Percentiles rank a stretch among this genome's conserved stretches.
Conservation (phyloP, 2,797 vertebrate genomes). For the Loriculus beryllinus region DNA sequence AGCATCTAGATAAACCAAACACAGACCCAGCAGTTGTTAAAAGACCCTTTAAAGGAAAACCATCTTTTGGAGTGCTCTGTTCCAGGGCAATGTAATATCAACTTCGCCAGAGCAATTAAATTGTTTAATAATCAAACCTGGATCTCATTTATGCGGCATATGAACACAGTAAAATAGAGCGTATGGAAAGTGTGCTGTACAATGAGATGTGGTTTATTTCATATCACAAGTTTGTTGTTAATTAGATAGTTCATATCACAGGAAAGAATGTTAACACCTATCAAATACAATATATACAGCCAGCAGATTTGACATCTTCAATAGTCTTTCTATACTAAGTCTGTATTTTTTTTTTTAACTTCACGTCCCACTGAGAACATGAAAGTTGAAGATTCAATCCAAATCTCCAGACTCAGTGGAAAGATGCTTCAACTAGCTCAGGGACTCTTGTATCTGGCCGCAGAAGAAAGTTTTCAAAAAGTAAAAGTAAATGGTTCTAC, state of each 20-base stretch:
- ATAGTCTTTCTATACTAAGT: neutral
- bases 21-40: neutral
- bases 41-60: slow-evolving; percentile 13
- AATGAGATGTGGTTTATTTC: slow-evolving; percentile 46
- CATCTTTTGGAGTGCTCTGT: neutral
- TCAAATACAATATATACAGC: neutral
- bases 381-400: neutral
- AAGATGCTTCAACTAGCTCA: neutral
- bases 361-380: neutral
- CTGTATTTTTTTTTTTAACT: neutral
- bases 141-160: slow-evolving; percentile 23
- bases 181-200: neutral
- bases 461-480: neutral
- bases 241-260: slow-evolving; percentile 33
- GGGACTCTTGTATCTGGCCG: neutral
- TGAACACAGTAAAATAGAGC: neutral
- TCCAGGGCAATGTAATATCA: neutral
- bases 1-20: neutral
- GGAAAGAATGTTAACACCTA: slow-evolving; percentile 20
- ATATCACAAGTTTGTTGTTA: slow-evolving; percentile 22
- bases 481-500: neutral
- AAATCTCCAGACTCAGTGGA: neutral
- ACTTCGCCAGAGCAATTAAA: slow-evolving; percentile 29
- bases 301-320: neutral
- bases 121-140: slow-evolving; percentile 34